A percentile compares a stretch with the other conserved stretches of the same genome.
Evolutionary conservation across 2,888 invertebrate species (phyloP).

Genomic region (Sicus ferrugineus): DNA sequence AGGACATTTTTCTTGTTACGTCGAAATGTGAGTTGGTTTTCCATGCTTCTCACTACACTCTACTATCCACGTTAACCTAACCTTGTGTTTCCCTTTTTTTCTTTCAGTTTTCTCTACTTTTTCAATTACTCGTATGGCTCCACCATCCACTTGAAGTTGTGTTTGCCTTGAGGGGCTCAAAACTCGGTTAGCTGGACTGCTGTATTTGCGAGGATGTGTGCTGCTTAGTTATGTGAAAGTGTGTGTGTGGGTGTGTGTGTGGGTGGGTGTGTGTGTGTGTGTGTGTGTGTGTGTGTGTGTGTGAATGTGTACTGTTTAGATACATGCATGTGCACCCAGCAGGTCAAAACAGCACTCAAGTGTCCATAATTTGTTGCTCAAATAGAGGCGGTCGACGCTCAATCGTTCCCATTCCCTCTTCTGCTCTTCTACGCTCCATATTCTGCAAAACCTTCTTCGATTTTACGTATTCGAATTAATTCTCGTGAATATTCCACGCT

Average conservation of each 20-base stretch:
- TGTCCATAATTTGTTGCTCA: too few relatives aligned
- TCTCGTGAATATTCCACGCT: not conserved
- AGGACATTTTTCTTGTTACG: not conserved
- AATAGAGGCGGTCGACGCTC: too few relatives aligned
- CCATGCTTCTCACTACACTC: not conserved
- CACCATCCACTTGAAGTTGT: not conserved
- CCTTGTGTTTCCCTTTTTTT: not conserved
- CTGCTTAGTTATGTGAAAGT: not conserved
- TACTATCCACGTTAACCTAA: too few relatives aligned
- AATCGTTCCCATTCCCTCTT: too few relatives aligned
- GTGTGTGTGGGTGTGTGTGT: not conserved
- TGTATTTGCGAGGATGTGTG: too few relatives aligned
- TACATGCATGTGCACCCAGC: not conserved
- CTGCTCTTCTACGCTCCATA: too few relatives aligned
- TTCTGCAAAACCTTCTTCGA: too few relatives aligned
- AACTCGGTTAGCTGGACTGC: too few relatives aligned
- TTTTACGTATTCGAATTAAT: too few relatives aligned
- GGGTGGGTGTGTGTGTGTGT: conserved; percentile 37
- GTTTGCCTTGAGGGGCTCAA: not conserved
- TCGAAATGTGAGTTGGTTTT: too few relatives aligned
- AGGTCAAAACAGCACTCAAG: too few relatives aligned
- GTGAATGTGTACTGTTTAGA: conserved; percentile 17
- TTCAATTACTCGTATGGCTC: not conserved
- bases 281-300: conserved; percentile 29
- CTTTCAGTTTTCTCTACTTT: not conserved